A percentile compares a stretch with the other conserved stretches of the same genome.
Evolutionary conservation across 1,140 invertebrate species (phyloP).

Genomic region (Macrobrachium rosenbergii): DNA sequence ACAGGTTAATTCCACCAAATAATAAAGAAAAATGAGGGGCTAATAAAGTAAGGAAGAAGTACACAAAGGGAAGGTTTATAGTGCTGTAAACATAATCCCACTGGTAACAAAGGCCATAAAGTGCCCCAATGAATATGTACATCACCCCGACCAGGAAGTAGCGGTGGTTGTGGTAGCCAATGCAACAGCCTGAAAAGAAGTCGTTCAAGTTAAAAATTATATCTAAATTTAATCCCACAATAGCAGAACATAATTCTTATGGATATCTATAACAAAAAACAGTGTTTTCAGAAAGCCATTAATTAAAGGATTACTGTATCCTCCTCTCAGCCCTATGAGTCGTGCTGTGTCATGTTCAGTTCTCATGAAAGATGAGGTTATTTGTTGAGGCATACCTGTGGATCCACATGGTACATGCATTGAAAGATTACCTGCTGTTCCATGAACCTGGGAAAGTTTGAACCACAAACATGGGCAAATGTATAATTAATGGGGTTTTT

Average conservation of each 20-base stretch:
- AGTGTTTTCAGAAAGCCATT: too few relatives aligned
- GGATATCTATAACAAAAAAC: too few relatives aligned
- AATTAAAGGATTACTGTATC: too few relatives aligned
- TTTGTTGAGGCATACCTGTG: too few relatives aligned
- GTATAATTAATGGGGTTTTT: too few relatives aligned
- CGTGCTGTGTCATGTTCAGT: too few relatives aligned
- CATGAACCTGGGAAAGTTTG: too few relatives aligned
- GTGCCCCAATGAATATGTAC: slow-evolving; percentile 51
- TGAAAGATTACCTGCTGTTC: too few relatives aligned
- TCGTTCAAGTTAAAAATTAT: background rate
- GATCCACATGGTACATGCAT: too few relatives aligned
- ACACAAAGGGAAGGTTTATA: slow-evolving; percentile 37
- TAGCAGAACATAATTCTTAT: background rate
- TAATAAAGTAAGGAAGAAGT: slow-evolving; percentile 43
- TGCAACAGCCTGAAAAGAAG: slow-evolving; percentile 46
- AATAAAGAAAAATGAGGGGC: slow-evolving; percentile 52
- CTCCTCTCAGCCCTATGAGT: too few relatives aligned
- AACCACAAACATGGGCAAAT: too few relatives aligned
- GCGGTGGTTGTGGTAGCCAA: slow-evolving; percentile 58
- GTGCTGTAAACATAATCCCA: slow-evolving; percentile 56
- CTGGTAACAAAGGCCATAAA: slow-evolving; percentile 50
- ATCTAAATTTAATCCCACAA: background rate
- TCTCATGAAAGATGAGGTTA: too few relatives aligned
- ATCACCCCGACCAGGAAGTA: slow-evolving; percentile 51
- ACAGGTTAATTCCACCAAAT: slow-evolving; percentile 45